A percentile compares a stretch with the other conserved stretches of the same genome.
These are phyloP conservation scores for Strix occidentalis DNA, from an alignment of 2,797 vertebrate genomes.

Conservation along the genomic window DNA sequence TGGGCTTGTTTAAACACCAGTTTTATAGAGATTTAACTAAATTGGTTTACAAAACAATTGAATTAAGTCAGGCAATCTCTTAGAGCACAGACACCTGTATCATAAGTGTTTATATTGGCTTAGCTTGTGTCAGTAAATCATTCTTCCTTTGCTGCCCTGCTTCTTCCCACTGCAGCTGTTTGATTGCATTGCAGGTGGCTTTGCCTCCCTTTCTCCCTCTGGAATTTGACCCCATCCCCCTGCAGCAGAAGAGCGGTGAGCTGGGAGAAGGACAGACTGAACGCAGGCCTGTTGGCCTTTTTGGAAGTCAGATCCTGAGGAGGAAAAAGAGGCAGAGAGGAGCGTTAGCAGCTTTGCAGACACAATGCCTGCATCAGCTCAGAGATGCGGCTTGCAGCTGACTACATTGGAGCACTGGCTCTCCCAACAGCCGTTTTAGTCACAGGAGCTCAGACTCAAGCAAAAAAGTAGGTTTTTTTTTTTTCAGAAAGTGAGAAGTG, in stretches of 20 bases:
- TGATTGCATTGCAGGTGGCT: constrained; percentile 6
- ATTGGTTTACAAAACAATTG: constrained; percentile 44
- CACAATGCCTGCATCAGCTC: not conserved
- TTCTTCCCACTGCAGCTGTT: not conserved
- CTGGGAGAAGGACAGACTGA: not conserved
- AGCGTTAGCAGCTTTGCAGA: not conserved
- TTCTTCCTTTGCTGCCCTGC: not conserved
- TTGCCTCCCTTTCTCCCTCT: not conserved
- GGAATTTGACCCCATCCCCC: not conserved
- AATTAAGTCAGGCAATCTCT: constrained; percentile 46
- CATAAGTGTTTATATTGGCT: constrained; percentile 56
- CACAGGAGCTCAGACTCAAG: not conserved
- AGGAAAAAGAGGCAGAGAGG: not conserved
- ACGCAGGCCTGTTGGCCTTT: not conserved
- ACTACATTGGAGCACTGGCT: accelerated
- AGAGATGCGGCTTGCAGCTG: not conserved
- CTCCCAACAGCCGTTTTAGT: constrained; percentile 4
- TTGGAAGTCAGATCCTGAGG: not conserved
- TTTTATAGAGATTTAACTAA: constrained; percentile 54
- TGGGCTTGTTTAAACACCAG: constrained; percentile 18
- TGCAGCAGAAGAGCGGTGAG: not conserved
- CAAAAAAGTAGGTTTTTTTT: not conserved
- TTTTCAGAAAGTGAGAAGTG: not conserved
- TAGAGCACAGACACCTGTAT: constrained; percentile 38
- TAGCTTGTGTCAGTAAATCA: constrained; percentile 42